phyloP scores from a whole-genome alignment of 2,888 invertebrate genomes.

The Pollenia angustigena region DNA sequence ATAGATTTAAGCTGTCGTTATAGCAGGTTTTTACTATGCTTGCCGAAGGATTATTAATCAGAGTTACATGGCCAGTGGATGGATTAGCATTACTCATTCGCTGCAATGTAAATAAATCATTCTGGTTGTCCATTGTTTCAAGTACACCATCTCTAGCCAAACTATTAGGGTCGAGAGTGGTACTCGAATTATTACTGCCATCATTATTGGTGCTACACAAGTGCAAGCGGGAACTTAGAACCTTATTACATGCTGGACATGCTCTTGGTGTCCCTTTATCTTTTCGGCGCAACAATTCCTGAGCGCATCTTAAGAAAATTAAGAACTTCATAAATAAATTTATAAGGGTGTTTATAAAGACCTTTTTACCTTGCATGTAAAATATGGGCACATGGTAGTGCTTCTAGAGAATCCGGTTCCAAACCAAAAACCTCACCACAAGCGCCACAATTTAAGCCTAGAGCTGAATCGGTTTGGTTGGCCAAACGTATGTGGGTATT shows the following conservation, averaged over 20 bases:
- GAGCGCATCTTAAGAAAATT: constrained; percentile 85
- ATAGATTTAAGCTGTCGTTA: constrained; percentile 73
- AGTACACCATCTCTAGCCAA: constrained; percentile 67
- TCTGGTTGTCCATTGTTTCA: constrained; percentile 62
- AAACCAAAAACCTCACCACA: constrained; percentile 92
- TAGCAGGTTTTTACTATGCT: constrained; percentile 63
- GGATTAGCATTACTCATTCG: constrained; percentile 47
- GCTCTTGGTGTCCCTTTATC: constrained; percentile 88
- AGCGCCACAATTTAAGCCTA: constrained; percentile 92
- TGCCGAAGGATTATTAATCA: constrained; percentile 46
- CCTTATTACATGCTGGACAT: constrained; percentile 89
- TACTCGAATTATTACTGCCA: constrained; percentile 64
- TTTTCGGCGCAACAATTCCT: constrained; percentile 87
- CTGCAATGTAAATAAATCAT: constrained; percentile 71
- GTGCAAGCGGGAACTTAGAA: constrained; percentile 88
- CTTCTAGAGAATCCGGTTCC: constrained; percentile 90
- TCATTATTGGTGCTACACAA: constrained; percentile 81
- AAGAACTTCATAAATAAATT: not conserved
- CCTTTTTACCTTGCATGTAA: constrained; percentile 90
- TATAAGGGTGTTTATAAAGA: not conserved
- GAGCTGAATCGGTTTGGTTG: constrained; percentile 88
- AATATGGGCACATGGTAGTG: constrained; percentile 94
- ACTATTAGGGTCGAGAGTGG: constrained; percentile 48
- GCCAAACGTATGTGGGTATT: constrained; percentile 88
- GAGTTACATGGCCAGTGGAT: constrained; percentile 44